Evolutionary conservation across 2,888 invertebrate genomes (phyloP).

Genomic region (Tortrix viridana): DNA sequence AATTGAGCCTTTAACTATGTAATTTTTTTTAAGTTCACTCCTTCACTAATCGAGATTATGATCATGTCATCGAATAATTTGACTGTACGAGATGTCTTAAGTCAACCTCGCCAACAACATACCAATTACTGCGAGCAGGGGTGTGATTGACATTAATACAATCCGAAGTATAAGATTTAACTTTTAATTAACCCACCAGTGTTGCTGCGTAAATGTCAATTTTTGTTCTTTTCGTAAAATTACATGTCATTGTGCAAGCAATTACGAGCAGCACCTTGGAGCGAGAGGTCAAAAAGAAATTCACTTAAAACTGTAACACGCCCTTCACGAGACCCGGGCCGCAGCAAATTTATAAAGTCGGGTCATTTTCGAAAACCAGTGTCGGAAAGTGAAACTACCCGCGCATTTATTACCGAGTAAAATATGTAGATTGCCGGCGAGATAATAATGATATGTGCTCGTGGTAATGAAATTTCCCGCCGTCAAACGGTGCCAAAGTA

Average conservation of each 20-base stretch:
- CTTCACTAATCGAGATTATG: slow-evolving; percentile 1
- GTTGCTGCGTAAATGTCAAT: slow-evolving; percentile 68
- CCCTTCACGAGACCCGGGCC: slow-evolving; percentile 72
- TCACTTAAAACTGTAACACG: slow-evolving; percentile 83
- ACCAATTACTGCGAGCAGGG: slow-evolving; percentile 29
- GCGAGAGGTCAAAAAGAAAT: slow-evolving; percentile 83
- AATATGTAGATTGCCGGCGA: slow-evolving; percentile 83
- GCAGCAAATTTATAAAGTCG: slow-evolving; percentile 74
- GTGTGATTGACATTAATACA: slow-evolving; percentile 37
- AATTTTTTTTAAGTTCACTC: background rate
- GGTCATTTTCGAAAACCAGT: slow-evolving; percentile 83
- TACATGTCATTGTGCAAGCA: slow-evolving; percentile 67
- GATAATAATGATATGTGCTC: slow-evolving; percentile 85
- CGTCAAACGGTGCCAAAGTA: slow-evolving; percentile 84
- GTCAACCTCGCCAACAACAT: slow-evolving; percentile 21
- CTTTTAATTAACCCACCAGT: slow-evolving; percentile 36
- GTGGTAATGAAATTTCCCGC: slow-evolving; percentile 85
- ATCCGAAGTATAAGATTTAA: slow-evolving; percentile 33
- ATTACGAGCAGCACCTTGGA: slow-evolving; percentile 78
- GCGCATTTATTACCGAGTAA: slow-evolving; percentile 82
- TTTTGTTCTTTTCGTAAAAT: slow-evolving; percentile 75
- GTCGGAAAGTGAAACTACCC: slow-evolving; percentile 83
- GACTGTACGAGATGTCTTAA: slow-evolving; percentile 25
- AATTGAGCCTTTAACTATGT: no score
- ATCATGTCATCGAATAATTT: background rate